These are phyloP conservation scores for Cryptocheilus praepositus DNA, from an alignment of 2,888 invertebrate species.

Conservation along the genomic window DNA sequence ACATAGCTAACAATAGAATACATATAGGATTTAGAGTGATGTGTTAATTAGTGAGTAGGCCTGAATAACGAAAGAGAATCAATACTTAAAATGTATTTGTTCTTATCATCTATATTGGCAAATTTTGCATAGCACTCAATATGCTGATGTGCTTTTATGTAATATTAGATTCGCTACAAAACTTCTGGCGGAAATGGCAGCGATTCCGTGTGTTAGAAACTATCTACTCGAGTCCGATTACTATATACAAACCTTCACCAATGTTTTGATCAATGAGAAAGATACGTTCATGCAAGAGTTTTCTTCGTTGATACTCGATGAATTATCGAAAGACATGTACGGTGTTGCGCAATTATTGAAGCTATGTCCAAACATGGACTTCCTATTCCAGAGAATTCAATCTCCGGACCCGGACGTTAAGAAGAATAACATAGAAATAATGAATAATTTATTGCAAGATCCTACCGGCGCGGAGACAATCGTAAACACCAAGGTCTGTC, in stretches of 20 bases:
- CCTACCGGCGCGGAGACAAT: slow-evolving; percentile 75
- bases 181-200: slow-evolving; percentile 76
- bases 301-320: slow-evolving; percentile 76
- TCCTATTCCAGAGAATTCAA: slow-evolving; percentile 76
- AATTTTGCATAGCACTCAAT: not conserved
- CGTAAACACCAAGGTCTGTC: slow-evolving; percentile 48
- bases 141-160: not conserved
- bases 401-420: slow-evolving; percentile 78
- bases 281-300: slow-evolving; percentile 78
- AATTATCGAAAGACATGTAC: slow-evolving; percentile 76
- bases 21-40: too few species aligned
- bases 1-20: too few species aligned
- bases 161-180: slow-evolving; percentile 76
- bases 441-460: slow-evolving; percentile 77
- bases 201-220: slow-evolving; percentile 75
- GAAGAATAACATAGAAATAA: slow-evolving; percentile 77
- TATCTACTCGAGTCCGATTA: slow-evolving; percentile 73
- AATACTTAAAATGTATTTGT: too few species aligned
- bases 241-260: slow-evolving; percentile 75
- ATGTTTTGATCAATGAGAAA: slow-evolving; percentile 73
- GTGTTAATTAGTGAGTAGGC: too few species aligned
- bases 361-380: slow-evolving; percentile 75
- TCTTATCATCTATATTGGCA: too few species aligned
- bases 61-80: too few species aligned
- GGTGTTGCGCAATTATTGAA: slow-evolving; percentile 75